These are phyloP conservation scores for Drosophila silvestris DNA, from an alignment of 2,888 invertebrate genomes.

Conservation along the genomic window DNA sequence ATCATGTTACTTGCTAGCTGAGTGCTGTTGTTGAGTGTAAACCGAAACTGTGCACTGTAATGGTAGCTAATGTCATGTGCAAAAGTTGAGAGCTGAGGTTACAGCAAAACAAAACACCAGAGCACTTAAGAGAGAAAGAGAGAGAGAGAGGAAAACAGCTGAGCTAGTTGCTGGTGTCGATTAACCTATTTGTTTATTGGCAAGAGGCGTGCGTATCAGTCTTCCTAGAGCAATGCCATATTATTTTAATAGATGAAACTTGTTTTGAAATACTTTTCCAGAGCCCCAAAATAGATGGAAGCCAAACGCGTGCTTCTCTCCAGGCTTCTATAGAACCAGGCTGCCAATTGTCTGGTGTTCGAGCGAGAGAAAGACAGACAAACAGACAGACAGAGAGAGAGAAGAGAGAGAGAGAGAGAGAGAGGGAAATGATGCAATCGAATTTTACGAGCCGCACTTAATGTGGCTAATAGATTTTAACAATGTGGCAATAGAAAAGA, in stretches of 20 bases:
- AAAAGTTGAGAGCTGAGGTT: conserved; percentile 39
- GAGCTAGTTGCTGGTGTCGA: conserved; percentile 47
- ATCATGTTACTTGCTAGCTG: not conserved
- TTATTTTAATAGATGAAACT: conserved; percentile 69
- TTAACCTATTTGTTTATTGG: conserved; percentile 78
- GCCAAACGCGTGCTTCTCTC: conserved; percentile 10
- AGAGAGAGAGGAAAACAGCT: conserved; percentile 4
- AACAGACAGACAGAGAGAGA: not conserved
- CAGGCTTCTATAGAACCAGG: conserved; percentile 8
- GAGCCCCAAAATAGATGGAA: conserved; percentile 50
- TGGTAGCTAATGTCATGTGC: conserved; percentile 19
- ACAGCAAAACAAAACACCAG: conserved; percentile 20
- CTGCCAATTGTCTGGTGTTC: conserved; percentile 46
- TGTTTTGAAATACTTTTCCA: conserved; percentile 76
- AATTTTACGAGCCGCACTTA: conserved; percentile 82
- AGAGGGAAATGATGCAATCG: conserved; percentile 78
- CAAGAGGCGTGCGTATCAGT: conserved; percentile 25
- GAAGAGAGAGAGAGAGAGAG: not conserved
- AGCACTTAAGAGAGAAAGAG: conserved; percentile 36
- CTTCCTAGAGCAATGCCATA: conserved; percentile 40
- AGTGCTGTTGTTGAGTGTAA: conserved; percentile 14
- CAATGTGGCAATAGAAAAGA: conserved; percentile 81
- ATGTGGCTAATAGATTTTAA: conserved; percentile 81
- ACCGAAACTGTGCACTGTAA: conserved; percentile 28
- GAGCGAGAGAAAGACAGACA: not conserved